Evolutionary conservation across 2,797 vertebrate genomes (phyloP).

Genomic region (Tokudaia tokunoshimensis): DNA sequence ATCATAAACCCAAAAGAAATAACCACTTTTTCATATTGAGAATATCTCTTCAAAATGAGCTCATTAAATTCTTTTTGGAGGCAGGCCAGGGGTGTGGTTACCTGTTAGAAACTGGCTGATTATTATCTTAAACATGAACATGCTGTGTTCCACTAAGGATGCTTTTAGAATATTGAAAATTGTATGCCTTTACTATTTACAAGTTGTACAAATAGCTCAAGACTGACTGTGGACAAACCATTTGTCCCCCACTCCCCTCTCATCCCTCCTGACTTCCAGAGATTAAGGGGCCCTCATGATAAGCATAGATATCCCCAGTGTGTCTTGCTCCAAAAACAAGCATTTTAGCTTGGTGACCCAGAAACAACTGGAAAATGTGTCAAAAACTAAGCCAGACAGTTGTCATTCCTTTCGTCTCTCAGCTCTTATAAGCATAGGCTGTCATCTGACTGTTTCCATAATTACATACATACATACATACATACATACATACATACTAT

Average conservation of each 20-base stretch:
- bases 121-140: background rate
- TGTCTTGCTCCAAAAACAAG: background rate
- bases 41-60: background rate
- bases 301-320: background rate
- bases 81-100: background rate
- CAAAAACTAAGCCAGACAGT: background rate
- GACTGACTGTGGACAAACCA: background rate
- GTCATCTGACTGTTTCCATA: background rate
- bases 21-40: conserved; percentile 8
- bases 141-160: background rate
- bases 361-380: background rate
- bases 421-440: background rate
- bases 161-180: conserved; percentile 42
- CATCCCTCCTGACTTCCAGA: background rate
- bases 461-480: background rate
- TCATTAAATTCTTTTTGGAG: background rate
- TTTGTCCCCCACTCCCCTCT: background rate
- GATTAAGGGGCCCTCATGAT: background rate
- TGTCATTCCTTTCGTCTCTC: background rate
- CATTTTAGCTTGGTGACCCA: background rate
- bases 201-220: background rate
- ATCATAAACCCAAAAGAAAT: conserved; percentile 13
- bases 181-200: background rate
- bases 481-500: background rate
- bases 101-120: conserved; percentile 1